phyloP scores from a whole-genome alignment of 2,797 vertebrate genomes.

The Spatula versicolor region DNA sequence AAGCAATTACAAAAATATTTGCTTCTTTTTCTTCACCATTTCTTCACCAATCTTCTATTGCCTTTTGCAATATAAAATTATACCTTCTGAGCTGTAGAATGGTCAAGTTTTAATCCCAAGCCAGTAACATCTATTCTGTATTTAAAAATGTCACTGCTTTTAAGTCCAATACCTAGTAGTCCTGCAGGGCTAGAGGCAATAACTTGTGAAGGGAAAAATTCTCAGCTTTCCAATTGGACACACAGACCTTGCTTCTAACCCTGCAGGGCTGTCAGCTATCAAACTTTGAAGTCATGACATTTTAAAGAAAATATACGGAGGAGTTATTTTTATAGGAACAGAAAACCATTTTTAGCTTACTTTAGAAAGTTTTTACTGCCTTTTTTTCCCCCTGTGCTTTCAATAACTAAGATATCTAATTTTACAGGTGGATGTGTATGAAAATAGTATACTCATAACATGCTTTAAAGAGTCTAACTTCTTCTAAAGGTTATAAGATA shows the following conservation, averaged over 20 bases:
- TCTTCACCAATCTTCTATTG: neutral
- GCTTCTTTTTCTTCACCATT: neutral
- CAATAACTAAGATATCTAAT: neutral
- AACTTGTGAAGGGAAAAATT: constrained; percentile 23
- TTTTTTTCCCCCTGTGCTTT: neutral
- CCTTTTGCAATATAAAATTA: neutral
- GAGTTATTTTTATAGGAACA: constrained; percentile 30
- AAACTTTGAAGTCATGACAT: constrained; percentile 53
- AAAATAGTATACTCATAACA: constrained; percentile 24
- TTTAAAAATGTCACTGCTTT: constrained; percentile 57
- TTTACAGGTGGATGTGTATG: neutral
- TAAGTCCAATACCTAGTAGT: constrained; percentile 11
- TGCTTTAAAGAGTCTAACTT: neutral
- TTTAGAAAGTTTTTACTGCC: constrained; percentile 3
- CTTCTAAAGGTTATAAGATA: neutral
- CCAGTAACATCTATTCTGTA: neutral
- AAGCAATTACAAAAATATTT: neutral
- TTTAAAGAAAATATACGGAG: constrained; percentile 35
- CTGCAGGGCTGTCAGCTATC: constrained; percentile 29
- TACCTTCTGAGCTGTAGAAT: neutral
- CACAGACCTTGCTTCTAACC: constrained; percentile 20
- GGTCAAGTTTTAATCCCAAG: constrained; percentile 6
- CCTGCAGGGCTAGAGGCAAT: constrained; percentile 21
- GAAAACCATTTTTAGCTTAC: neutral
- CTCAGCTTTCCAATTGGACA: constrained; percentile 26